These are phyloP conservation scores for Conomelus anceps DNA, from an alignment of 2,888 invertebrate species.

Conservation along the genomic window DNA sequence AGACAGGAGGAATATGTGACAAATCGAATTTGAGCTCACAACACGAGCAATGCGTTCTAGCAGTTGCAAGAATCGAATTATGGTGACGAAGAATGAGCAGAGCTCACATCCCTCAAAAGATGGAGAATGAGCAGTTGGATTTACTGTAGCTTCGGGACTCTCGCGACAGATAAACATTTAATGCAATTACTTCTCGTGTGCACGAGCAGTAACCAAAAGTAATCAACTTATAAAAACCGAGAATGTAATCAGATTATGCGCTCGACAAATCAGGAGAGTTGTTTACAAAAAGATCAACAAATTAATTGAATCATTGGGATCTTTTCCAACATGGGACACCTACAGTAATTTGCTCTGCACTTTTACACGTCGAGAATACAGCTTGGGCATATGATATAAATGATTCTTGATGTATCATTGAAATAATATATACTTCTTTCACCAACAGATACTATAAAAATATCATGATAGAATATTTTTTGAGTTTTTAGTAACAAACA, in stretches of 20 bases:
- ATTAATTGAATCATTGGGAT: neutral
- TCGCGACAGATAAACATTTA: neutral
- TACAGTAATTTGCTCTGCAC: neutral
- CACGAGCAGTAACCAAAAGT: neutral
- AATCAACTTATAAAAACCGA: neutral
- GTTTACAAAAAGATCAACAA: neutral
- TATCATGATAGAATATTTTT: too few species aligned
- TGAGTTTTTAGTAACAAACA: too few species aligned
- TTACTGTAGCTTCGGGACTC: neutral
- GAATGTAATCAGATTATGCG: neutral
- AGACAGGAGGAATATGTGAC: neutral
- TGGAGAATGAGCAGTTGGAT: neutral
- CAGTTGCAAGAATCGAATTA: neutral
- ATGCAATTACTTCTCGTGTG: neutral
- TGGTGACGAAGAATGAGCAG: neutral
- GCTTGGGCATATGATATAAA: neutral
- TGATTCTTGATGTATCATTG: too few species aligned
- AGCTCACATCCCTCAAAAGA: neutral
- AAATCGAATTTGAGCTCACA: neutral
- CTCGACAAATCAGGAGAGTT: neutral
- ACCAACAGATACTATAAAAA: too few species aligned
- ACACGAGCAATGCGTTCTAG: neutral
- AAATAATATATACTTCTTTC: too few species aligned
- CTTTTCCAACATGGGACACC: neutral
- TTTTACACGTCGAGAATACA: neutral